These are phyloP conservation scores for Centropyge bicolor DNA, from an alignment of 2,797 vertebrate genomes.

Conservation along the genomic window DNA sequence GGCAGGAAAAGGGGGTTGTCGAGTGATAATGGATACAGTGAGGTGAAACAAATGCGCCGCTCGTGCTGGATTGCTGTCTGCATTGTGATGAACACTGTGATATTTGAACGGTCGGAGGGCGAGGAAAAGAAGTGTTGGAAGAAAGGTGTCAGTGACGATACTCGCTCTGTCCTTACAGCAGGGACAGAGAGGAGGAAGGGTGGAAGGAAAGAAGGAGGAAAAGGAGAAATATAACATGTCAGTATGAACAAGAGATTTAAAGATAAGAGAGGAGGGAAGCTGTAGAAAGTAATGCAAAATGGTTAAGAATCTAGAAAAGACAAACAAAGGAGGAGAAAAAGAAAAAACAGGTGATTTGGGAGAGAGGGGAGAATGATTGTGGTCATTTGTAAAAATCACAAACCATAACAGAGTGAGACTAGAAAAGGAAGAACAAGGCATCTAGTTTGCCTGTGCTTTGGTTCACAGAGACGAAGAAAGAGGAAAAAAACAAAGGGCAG, in stretches of 20 bases:
- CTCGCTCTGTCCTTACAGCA: not conserved
- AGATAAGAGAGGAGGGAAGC: not conserved
- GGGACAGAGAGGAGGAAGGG: not conserved
- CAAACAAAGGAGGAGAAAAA: not conserved
- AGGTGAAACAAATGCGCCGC: slow-evolving; percentile 19
- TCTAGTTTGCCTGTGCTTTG: slow-evolving; percentile 1
- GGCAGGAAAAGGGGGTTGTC: not conserved
- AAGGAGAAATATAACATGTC: not conserved
- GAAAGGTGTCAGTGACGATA: slow-evolving; percentile 1
- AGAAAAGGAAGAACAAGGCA: not conserved
- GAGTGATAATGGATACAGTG: not conserved
- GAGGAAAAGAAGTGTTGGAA: not conserved
- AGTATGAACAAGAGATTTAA: not conserved
- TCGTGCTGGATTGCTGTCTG: not conserved
- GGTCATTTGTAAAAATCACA: slow-evolving; percentile 15
- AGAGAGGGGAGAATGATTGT: not conserved
- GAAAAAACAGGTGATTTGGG: not conserved
- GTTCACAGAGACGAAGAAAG: not conserved
- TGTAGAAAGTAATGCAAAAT: not conserved
- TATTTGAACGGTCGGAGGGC: not conserved
- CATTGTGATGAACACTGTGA: not conserved
- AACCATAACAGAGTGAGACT: not conserved
- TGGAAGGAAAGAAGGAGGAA: not conserved
- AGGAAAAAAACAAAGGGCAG: not conserved
- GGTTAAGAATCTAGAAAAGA: not conserved